phyloP scores from a whole-genome alignment of 2,888 invertebrate species.

The Macrosiphum euphorbiae region DNA sequence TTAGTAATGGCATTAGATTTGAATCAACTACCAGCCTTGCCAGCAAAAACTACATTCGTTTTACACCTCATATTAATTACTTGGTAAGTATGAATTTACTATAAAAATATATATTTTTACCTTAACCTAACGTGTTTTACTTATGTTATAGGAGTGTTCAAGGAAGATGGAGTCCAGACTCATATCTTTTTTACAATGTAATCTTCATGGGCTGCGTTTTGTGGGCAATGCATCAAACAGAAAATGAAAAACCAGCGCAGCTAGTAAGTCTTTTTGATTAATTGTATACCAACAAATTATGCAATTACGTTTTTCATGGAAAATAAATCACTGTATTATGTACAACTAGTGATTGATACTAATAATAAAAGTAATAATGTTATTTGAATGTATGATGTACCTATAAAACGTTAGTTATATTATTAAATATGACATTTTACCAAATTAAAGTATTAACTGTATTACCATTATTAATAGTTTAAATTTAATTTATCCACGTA shows the following conservation, averaged over 20 bases:
- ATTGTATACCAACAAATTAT: not conserved
- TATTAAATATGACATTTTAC: too few species aligned
- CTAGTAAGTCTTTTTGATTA: constrained; percentile 21
- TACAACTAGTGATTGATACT: not conserved
- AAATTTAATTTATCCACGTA: not conserved
- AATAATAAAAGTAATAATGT: not conserved
- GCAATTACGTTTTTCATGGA: not conserved
- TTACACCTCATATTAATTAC: constrained; percentile 50
- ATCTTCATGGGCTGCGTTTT: constrained; percentile 44
- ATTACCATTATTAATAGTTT: too few species aligned
- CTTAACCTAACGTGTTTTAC: not conserved
- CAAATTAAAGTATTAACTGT: too few species aligned
- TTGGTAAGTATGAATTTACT: constrained; percentile 39
- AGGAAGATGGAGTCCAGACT: constrained; percentile 70
- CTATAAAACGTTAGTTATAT: not conserved
- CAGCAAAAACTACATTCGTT: constrained; percentile 43
- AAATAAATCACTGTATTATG: not conserved
- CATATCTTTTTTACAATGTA: constrained; percentile 59
- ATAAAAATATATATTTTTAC: not conserved
- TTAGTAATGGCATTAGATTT: constrained; percentile 55
- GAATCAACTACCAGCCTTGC: constrained; percentile 58
- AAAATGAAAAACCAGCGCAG: constrained; percentile 58
- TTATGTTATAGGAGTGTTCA: constrained; percentile 69
- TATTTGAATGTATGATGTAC: not conserved
- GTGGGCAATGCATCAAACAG: constrained; percentile 56